phyloP scores from a whole-genome alignment of 2,113 vertebrate species.

The Esox niger region DNA sequence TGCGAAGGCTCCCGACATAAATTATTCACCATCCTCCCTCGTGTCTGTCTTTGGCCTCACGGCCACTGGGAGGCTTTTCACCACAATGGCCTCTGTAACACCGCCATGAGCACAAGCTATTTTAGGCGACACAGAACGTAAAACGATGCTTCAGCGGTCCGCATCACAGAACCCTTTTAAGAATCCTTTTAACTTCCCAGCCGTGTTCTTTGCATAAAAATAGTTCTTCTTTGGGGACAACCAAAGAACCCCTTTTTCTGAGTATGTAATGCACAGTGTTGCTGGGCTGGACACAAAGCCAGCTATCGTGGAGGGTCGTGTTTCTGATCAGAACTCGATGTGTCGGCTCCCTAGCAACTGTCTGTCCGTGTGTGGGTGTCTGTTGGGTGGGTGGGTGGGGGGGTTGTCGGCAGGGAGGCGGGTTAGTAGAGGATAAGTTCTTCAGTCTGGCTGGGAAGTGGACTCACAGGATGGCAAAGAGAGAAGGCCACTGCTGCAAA shows the following conservation, averaged over 20 bases:
- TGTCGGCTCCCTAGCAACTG: constrained; percentile 49
- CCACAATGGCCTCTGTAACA: constrained; percentile 14
- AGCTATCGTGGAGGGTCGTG: constrained; percentile 9
- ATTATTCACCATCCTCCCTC: constrained; percentile 47
- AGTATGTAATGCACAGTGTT: constrained; percentile 8
- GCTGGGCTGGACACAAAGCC: constrained; percentile 21
- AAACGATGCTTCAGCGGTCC: too few species aligned
- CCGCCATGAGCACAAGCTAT: background rate
- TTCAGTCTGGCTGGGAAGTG: too few species aligned
- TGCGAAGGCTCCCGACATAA: constrained; percentile 48
- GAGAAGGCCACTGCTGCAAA: too few species aligned
- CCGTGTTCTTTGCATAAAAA: too few species aligned
- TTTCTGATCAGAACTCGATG: constrained; percentile 33
- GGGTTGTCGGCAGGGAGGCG: too few species aligned
- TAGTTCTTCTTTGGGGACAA: too few species aligned
- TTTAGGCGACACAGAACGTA: constrained; percentile 5
- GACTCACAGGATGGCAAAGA: too few species aligned
- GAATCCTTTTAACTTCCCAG: too few species aligned
- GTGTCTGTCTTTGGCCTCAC: constrained; percentile 29
- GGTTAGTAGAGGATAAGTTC: too few species aligned
- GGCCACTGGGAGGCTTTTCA: constrained; percentile 32
- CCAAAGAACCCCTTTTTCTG: too few species aligned
- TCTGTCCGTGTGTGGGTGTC: constrained; percentile 2
- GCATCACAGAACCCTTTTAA: too few species aligned
- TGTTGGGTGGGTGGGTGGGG: background rate